Base-by-base conservation (phyloP, 2,113 vertebrate genomes). In the Hemibates koningsi region DNA sequence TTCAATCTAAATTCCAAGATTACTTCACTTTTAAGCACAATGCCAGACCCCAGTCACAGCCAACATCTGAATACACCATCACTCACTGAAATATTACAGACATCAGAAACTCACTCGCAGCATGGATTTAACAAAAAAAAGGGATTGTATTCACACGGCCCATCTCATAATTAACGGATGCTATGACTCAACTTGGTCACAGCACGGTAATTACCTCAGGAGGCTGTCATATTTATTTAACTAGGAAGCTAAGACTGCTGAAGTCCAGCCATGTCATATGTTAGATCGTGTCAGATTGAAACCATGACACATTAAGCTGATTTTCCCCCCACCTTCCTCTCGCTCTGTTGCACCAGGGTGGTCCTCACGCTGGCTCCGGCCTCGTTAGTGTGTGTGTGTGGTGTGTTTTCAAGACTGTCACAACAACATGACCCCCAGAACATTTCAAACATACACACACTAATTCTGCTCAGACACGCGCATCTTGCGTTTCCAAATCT, bases 191-290 rank as follows among this genome's bases (percentile, higher is more conserved):
- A 63, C 88, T 32, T 80, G 90, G 91, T 78, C 88, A 17, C 90
- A 45, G 91, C 71, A 48, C 32, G 45, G 91, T 86, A 86, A 94
- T 94, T 93, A 94, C 93, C 82, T 32, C 87, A 86, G 89, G 83
- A 90, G 87, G 90, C 85, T 91, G 95, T 95, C 92, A 88, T 94
- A 94, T 96, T 95, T 94, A 94, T 94, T 95, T 94, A 93, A 92
- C 73, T 81, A 92, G 94, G 90, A 94, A 92, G 84, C 88, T 87
- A 83, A 92, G 91, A 88, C 89, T 32, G 92, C 90, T 93, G 91
- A 90, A 85, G 90, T 92, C 83, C 88, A 53, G 88, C 92, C 89
- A 57, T 86, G 91, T 91, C 78, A 59, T 88, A 84, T 87, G 93
- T 90, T 89, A 54, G 93, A 92, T 92, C 86, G 88, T 93, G 94